phyloP scores from a whole-genome alignment of 2,888 invertebrate genomes.

The Plebejus melissa region DNA sequence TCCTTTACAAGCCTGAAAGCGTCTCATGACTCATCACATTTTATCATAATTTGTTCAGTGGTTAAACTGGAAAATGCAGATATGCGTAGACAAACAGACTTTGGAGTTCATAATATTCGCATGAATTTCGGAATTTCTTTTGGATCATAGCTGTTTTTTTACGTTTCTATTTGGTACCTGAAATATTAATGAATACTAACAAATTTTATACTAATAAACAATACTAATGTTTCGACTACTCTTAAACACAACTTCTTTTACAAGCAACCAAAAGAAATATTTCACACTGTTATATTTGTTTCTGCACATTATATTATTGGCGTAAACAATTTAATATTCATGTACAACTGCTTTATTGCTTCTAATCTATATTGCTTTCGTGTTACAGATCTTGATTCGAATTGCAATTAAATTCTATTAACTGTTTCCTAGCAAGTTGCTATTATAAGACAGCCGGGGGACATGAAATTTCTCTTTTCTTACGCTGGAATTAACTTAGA shows the following conservation, averaged over 20 bases:
- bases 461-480: constrained; percentile 68
- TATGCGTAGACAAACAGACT: too few species aligned
- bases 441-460: constrained; percentile 65
- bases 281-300: not conserved
- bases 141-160: too few species aligned
- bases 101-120: too few species aligned
- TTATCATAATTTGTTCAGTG: too few species aligned
- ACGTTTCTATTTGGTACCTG: too few species aligned
- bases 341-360: constrained; percentile 36
- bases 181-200: too few species aligned
- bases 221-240: not conserved
- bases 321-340: constrained; percentile 40
- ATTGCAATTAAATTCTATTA: constrained; percentile 74
- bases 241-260: not conserved
- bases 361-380: constrained; percentile 34
- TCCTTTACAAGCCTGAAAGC: too few species aligned
- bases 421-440: constrained; percentile 59
- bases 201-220: not conserved
- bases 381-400: constrained; percentile 40
- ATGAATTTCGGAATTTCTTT: too few species aligned
- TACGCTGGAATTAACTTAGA: constrained; percentile 47
- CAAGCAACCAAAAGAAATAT: not conserved
- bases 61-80: too few species aligned
- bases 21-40: too few species aligned
- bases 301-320: constrained; percentile 1